Evolutionary conservation across 2,888 invertebrate genomes (phyloP).

Genomic region (Dusona sp.): DNA sequence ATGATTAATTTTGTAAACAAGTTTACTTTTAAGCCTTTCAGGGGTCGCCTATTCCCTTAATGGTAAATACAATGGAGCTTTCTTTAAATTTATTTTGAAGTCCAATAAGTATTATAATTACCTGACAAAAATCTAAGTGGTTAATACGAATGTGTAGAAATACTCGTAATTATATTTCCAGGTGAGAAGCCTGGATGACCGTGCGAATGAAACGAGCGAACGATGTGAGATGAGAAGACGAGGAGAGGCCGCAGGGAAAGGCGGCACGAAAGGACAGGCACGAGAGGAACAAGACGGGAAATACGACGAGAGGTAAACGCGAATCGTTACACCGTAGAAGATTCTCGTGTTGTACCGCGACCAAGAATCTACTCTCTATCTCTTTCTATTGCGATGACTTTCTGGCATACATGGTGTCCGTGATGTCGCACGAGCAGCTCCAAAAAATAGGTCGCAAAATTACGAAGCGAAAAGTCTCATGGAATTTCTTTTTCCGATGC

Average conservation of each 20-base stretch:
- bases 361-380: conserved; percentile 35
- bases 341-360: conserved; percentile 38
- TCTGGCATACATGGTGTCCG: conserved; percentile 17
- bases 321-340: conserved; percentile 49
- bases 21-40: too few relatives aligned
- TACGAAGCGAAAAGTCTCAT: background rate
- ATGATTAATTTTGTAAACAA: too few relatives aligned
- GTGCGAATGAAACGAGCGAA: conserved; percentile 10
- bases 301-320: conserved; percentile 36
- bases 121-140: background rate
- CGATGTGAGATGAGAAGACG: background rate
- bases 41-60: too few relatives aligned
- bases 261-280: conserved; percentile 1
- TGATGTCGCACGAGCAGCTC: background rate
- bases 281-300: conserved; percentile 40
- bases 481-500: background rate
- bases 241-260: conserved; percentile 5
- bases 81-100: too few relatives aligned
- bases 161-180: conserved; percentile 9
- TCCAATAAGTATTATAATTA: too few relatives aligned
- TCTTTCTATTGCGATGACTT: conserved; percentile 27
- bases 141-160: background rate
- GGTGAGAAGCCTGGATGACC: conserved; percentile 10
- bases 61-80: too few relatives aligned
- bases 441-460: background rate